Conservation (phyloP, 2,113 vertebrate species). For the Scomber colias region DNA sequence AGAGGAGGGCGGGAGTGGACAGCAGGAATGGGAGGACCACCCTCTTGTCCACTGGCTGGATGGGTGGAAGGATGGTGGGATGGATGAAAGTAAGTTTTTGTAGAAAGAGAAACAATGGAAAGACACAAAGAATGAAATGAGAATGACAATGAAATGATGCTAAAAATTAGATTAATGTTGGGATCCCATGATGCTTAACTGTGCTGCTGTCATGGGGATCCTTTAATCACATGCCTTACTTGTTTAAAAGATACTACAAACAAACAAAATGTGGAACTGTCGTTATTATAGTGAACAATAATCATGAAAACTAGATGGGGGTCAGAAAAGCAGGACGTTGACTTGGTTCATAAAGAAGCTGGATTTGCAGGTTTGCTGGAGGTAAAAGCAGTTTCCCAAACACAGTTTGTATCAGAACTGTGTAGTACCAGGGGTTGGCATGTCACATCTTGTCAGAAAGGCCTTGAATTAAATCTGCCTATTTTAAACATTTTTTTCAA, state of each 20-base stretch:
- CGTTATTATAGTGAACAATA: not conserved
- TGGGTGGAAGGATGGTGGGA: conserved; percentile 37
- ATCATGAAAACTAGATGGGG: too few species aligned
- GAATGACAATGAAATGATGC: conserved; percentile 32
- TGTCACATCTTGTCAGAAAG: too few species aligned
- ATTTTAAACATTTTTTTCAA: too few species aligned
- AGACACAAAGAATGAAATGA: conserved; percentile 27
- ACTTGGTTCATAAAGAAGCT: too few species aligned
- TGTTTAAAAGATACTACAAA: not conserved
- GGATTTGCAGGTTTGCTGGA: not conserved
- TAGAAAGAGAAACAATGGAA: conserved; percentile 25
- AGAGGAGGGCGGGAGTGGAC: conserved; percentile 70
- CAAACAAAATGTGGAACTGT: not conserved
- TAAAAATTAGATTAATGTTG: conserved; percentile 1
- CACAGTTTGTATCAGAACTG: too few species aligned
- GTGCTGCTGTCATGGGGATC: not conserved
- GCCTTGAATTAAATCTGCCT: too few species aligned
- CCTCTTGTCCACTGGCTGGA: conserved; percentile 60
- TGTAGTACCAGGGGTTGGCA: too few species aligned
- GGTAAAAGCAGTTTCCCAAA: too few species aligned
- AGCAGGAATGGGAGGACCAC: conserved; percentile 34
- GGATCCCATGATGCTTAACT: not conserved
- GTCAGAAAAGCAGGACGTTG: too few species aligned
- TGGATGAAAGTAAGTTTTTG: conserved; percentile 6
- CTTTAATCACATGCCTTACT: conserved; percentile 21